Evolutionary conservation across 2,797 vertebrate genomes (phyloP).

Genomic region (Gobio occitaniae): DNA sequence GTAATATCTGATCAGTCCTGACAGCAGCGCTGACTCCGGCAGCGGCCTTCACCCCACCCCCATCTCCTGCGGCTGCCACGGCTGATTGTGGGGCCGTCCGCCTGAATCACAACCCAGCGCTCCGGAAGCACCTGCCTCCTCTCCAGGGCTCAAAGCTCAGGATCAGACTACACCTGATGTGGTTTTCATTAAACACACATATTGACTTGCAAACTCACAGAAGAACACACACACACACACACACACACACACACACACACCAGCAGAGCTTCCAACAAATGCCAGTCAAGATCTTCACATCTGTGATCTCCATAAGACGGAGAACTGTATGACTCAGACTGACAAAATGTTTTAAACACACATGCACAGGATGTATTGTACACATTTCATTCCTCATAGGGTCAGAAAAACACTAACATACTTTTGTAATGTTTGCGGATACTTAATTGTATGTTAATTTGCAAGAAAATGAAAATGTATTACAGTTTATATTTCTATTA

Average conservation of each 20-base stretch:
- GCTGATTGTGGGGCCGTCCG: conserved; percentile 80
- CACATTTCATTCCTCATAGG: background rate
- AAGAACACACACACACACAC: conserved; percentile 33
- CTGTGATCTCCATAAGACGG: conserved; percentile 13
- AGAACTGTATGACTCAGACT: conserved; percentile 13
- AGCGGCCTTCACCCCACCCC: conserved; percentile 62
- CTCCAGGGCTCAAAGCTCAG: conserved; percentile 56
- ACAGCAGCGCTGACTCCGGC: conserved; percentile 76
- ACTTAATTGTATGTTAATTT: background rate
- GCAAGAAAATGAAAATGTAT: background rate
- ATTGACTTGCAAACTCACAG: conserved; percentile 68
- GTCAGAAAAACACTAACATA: background rate
- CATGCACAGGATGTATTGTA: background rate
- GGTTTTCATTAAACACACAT: conserved; percentile 78
- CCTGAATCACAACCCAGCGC: conserved; percentile 72
- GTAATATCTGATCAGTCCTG: conserved; percentile 72
- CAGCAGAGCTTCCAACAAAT: conserved; percentile 18
- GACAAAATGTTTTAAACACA: conserved; percentile 2
- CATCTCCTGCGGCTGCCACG: conserved; percentile 44
- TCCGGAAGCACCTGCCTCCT: conserved; percentile 77
- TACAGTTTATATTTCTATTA: background rate
- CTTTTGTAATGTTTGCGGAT: background rate
- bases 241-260: conserved; percentile 37
- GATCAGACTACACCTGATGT: conserved; percentile 74
- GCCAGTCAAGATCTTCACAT: conserved; percentile 36